Evolutionary conservation across 2,113 vertebrate species (phyloP).

Genomic region (Odontesthes bonariensis): DNA sequence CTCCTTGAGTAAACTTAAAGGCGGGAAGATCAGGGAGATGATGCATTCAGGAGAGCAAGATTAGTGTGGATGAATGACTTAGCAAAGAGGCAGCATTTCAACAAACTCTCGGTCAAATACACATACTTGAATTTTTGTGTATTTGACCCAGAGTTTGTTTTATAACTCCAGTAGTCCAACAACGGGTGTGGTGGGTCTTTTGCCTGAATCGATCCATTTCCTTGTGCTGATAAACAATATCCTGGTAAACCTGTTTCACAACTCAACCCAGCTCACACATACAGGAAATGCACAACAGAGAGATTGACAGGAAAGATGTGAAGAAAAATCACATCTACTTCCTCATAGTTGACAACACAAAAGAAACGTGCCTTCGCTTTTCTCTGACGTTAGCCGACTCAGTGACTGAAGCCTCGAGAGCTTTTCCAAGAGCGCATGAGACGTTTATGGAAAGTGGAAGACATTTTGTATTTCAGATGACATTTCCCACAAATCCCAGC

Average conservation of each 20-base stretch:
- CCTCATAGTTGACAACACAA: conserved; percentile 11
- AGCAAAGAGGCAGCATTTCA: background rate
- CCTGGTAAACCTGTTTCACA: conserved; percentile 33
- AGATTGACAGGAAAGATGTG: background rate
- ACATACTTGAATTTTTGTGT: background rate
- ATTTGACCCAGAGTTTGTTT: too few species aligned
- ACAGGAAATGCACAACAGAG: background rate
- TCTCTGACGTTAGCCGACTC: background rate
- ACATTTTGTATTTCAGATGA: background rate
- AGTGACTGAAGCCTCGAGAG: background rate
- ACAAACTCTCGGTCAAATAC: background rate
- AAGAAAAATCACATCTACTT: conserved; percentile 5
- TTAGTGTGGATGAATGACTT: background rate
- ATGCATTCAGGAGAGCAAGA: too few species aligned
- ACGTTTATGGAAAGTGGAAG: background rate
- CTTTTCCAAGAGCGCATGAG: background rate
- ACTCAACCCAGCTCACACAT: conserved; percentile 3
- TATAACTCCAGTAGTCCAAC: background rate
- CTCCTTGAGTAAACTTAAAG: too few species aligned
- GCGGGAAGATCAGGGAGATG: background rate
- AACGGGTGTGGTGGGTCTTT: background rate
- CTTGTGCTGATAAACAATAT: background rate
- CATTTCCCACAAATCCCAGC: background rate
- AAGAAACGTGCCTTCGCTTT: background rate
- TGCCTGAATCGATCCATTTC: background rate